Evolutionary conservation across 2,888 invertebrate species (phyloP).

Genomic region (Agonopterix alstromeriana): DNA sequence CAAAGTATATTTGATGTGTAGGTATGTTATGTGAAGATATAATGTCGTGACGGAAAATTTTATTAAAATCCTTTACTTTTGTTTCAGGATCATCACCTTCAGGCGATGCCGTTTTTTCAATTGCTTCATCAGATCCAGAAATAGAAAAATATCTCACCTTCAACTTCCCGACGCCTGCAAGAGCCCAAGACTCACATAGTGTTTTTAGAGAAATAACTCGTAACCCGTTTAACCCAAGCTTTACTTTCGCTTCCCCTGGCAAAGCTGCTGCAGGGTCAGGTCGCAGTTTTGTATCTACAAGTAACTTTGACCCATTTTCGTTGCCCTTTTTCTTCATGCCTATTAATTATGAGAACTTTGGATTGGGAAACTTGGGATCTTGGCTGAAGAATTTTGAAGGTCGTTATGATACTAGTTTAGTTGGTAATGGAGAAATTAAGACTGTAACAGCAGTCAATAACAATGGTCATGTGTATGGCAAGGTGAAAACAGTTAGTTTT

Average conservation of each 20-base stretch:
- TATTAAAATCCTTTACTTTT: conserved; percentile 4
- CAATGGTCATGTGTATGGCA: conserved; percentile 45
- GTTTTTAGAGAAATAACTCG: conserved; percentile 11
- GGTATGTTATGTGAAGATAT: too few relatives aligned
- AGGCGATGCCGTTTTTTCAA: conserved; percentile 41
- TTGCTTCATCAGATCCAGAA: conserved; percentile 45
- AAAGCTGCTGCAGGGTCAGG: conserved; percentile 31
- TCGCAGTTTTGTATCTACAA: conserved; percentile 36
- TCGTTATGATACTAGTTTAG: conserved; percentile 32
- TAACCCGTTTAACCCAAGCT: conserved; percentile 22
- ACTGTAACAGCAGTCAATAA: conserved; percentile 41
- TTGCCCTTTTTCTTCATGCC: conserved; percentile 37
- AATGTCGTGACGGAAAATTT: not conserved
- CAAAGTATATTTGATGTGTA: too few relatives aligned
- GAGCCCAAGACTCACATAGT: conserved; percentile 14
- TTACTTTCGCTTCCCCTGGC: conserved; percentile 34
- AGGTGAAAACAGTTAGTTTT: conserved; percentile 34
- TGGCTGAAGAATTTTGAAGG: conserved; percentile 39
- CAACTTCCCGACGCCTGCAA: conserved; percentile 18
- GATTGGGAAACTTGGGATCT: conserved; percentile 16
- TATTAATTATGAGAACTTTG: conserved; percentile 27
- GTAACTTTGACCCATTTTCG: conserved; percentile 31
- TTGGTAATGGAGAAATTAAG: conserved; percentile 25
- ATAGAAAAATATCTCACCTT: conserved; percentile 32
- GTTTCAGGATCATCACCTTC: conserved; percentile 42